These are phyloP conservation scores for Bubalus kerabau DNA, from an alignment of 2,113 vertebrate species.

Conservation along the genomic window DNA sequence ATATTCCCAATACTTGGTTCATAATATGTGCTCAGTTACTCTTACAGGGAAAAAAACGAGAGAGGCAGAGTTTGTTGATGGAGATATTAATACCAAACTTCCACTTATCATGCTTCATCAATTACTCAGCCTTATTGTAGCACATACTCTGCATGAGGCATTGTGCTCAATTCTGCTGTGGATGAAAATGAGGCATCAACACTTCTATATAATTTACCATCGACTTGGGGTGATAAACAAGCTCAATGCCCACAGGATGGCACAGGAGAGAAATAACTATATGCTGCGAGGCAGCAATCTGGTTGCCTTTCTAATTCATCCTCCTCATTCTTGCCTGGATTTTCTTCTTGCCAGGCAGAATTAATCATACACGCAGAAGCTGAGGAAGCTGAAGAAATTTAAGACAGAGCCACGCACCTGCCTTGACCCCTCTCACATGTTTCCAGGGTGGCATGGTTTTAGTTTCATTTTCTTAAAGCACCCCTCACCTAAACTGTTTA, in stretches of 20 bases:
- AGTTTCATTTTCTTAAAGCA: neutral
- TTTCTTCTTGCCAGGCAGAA: fast-evolving
- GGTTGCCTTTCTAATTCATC: neutral
- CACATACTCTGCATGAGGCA: fast-evolving
- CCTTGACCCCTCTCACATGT: neutral
- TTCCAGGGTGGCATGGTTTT: neutral
- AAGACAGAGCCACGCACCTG: neutral
- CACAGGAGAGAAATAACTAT: neutral
- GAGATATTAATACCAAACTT: neutral
- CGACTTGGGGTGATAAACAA: neutral
- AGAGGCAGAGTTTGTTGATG: neutral
- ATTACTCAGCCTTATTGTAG: fast-evolving
- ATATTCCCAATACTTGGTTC: neutral
- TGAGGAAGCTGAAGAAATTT: fast-evolving
- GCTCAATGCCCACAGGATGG: fast-evolving
- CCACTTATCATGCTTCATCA: fast-evolving
- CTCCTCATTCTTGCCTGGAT: neutral
- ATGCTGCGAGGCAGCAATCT: fast-evolving
- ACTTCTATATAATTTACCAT: fast-evolving
- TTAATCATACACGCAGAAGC: neutral
- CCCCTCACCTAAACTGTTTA: neutral
- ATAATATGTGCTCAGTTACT: neutral
- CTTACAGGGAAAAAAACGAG: neutral
- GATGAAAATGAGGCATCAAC: fast-evolving
- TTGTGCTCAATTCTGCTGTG: neutral